phyloP scores from a whole-genome alignment of 2,113 vertebrate species.

The Equus quagga region DNA sequence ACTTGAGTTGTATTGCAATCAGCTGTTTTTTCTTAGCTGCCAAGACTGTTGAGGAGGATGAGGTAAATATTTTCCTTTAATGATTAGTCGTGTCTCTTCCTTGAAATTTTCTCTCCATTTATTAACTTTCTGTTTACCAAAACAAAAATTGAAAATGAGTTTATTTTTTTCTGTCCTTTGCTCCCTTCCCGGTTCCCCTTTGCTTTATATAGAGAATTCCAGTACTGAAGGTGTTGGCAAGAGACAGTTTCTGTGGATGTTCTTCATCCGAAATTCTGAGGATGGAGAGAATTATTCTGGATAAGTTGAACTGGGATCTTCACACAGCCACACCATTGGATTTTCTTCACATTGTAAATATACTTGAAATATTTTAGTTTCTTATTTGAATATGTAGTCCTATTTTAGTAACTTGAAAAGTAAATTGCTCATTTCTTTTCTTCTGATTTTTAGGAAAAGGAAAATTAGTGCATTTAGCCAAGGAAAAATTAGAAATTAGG shows the following conservation, averaged over 20 bases:
- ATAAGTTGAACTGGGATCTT: conserved; percentile 98
- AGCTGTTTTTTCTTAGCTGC: conserved; percentile 97
- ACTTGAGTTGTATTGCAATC: conserved; percentile 98
- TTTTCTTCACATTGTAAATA: conserved; percentile 97
- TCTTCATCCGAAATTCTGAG: conserved; percentile 96
- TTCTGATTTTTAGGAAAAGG: conserved; percentile 55
- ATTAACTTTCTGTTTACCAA: background rate
- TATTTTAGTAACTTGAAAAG: background rate
- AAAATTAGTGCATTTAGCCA: conserved; percentile 27
- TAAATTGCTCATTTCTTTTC: background rate
- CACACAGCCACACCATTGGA: conserved; percentile 96
- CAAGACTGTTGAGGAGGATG: conserved; percentile 98
- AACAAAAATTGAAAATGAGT: background rate
- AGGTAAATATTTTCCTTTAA: conserved; percentile 88
- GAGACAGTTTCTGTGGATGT: conserved; percentile 96
- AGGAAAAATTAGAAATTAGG: conserved; percentile 35
- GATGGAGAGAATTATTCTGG: conserved; percentile 98
- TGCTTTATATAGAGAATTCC: conserved; percentile 92
- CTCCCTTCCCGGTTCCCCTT: background rate
- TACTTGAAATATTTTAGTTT: conserved; percentile 10
- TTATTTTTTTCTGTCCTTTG: background rate
- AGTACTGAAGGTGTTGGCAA: conserved; percentile 92
- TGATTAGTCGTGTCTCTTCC: conserved; percentile 21
- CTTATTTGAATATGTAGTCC: background rate
- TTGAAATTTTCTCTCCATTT: conserved; percentile 34